These are phyloP conservation scores for Heliangelus exortis DNA, from an alignment of 2,797 vertebrate genomes.

Conservation along the genomic window DNA sequence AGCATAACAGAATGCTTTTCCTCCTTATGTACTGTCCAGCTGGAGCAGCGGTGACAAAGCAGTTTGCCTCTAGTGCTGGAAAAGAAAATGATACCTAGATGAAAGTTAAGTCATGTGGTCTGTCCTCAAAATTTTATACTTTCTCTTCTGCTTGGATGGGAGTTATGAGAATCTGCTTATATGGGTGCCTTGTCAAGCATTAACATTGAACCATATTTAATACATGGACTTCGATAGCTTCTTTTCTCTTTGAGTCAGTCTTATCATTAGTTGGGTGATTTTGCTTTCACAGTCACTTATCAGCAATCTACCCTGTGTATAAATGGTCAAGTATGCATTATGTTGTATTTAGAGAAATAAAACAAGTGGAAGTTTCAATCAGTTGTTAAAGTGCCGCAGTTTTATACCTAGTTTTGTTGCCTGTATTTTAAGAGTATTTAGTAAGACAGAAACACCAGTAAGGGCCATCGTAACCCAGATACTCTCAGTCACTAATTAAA, in stretches of 20 bases:
- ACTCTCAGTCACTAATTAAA: conserved; percentile 1
- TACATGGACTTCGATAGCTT: not conserved
- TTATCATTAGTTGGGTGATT: not conserved
- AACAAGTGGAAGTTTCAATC: not conserved
- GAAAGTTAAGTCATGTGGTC: not conserved
- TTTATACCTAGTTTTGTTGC: not conserved
- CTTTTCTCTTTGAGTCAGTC: not conserved
- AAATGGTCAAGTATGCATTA: not conserved
- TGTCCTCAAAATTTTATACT: not conserved
- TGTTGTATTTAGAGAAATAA: not conserved
- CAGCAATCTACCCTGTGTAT: not conserved
- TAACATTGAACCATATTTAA: not conserved
- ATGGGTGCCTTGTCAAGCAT: not conserved
- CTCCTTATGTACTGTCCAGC: not conserved
- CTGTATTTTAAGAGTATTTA: not conserved
- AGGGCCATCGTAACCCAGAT: not conserved
- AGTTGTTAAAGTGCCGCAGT: not conserved
- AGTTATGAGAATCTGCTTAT: not conserved
- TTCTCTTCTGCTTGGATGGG: not conserved
- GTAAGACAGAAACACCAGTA: not conserved
- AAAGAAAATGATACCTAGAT: not conserved
- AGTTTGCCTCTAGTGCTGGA: not conserved
- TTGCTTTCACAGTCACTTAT: not conserved
- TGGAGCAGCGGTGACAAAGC: not conserved
- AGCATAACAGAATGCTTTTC: not conserved